These are phyloP conservation scores for Oreochromis mossambicus DNA, from an alignment of 2,797 vertebrate genomes.

Conservation along the genomic window DNA sequence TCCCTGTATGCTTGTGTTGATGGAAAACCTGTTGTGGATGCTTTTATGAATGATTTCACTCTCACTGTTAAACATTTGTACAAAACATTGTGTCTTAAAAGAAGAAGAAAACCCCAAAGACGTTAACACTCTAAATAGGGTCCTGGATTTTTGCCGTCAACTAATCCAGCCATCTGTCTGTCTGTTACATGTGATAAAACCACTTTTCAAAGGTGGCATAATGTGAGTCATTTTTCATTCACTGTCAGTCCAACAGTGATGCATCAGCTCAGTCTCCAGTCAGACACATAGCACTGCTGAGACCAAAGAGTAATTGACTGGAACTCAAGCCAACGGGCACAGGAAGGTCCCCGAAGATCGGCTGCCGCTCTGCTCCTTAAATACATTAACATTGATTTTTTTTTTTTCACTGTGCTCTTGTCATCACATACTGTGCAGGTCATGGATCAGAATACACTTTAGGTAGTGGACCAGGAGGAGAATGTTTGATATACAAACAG, in stretches of 20 bases:
- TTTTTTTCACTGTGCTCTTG: slow-evolving; percentile 23
- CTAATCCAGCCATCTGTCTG: not conserved
- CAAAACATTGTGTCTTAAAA: not conserved
- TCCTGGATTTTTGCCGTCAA: not conserved
- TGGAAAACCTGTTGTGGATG: not conserved
- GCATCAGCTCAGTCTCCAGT: not conserved
- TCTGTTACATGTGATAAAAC: not conserved
- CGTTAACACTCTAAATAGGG: not conserved
- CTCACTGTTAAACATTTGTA: not conserved
- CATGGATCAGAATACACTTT: slow-evolving; percentile 11
- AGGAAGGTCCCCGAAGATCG: slow-evolving; percentile 21
- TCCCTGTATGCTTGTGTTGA: not conserved
- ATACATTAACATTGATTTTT: slow-evolving; percentile 63
- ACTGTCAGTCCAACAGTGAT: not conserved
- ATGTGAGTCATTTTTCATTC: not conserved
- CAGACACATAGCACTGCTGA: not conserved
- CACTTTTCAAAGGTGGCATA: not conserved
- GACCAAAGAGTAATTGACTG: slow-evolving; percentile 45
- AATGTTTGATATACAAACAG: not conserved
- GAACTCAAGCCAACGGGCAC: slow-evolving; percentile 27
- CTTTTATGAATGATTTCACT: not conserved
- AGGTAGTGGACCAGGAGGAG: not conserved
- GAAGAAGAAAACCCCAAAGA: not conserved
- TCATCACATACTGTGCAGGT: slow-evolving; percentile 38
- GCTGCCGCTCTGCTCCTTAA: slow-evolving; percentile 36